Conservation (phyloP, 92 coral and sea anemone species). For the Parazoanthus darwini region DNA sequence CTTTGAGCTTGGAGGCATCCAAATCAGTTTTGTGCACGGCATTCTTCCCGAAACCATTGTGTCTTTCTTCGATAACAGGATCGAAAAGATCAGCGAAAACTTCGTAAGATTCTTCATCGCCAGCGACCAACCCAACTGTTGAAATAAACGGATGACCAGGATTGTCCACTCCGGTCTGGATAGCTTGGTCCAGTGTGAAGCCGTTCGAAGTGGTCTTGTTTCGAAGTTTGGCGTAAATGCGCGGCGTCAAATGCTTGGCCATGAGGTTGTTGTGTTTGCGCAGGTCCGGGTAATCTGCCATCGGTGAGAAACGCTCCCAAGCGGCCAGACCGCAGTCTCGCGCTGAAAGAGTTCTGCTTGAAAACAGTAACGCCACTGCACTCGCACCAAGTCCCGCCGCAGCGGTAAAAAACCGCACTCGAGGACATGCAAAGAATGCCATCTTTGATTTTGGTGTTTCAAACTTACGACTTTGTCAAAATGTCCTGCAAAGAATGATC, state of each 20-base stretch:
- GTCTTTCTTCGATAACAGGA: slow-evolving; percentile 81
- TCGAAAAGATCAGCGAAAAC: slow-evolving; percentile 74
- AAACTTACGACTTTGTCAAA: neutral
- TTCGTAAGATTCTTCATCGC: slow-evolving; percentile 78
- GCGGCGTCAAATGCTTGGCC: slow-evolving; percentile 93
- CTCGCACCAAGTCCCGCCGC: slow-evolving; percentile 47
- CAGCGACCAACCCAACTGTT: slow-evolving; percentile 76
- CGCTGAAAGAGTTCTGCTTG: slow-evolving; percentile 42
- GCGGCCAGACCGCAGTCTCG: slow-evolving; percentile 37
- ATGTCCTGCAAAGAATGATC: neutral
- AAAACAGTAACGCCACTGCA: slow-evolving; percentile 36
- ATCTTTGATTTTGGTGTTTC: neutral
- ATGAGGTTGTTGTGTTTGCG: slow-evolving; percentile 90
- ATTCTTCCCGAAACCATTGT: slow-evolving; percentile 73
- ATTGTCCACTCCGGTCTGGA: slow-evolving; percentile 82
- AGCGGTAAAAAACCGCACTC: slow-evolving; percentile 29
- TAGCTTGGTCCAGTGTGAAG: slow-evolving; percentile 85
- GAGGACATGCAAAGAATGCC: slow-evolving; percentile 58
- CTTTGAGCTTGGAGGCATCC: slow-evolving; percentile 66
- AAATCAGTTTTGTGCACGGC: slow-evolving; percentile 69
- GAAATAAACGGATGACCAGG: slow-evolving; percentile 83
- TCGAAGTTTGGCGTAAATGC: slow-evolving; percentile 83
- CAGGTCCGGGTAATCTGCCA: slow-evolving; percentile 91
- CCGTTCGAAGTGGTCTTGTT: slow-evolving; percentile 76
- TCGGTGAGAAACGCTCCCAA: slow-evolving; percentile 38